A percentile compares a stretch with the other conserved stretches of the same genome.
Evolutionary conservation across 1,140 invertebrate genomes (phyloP).

Genomic region (Ostrea denselamellosa): DNA sequence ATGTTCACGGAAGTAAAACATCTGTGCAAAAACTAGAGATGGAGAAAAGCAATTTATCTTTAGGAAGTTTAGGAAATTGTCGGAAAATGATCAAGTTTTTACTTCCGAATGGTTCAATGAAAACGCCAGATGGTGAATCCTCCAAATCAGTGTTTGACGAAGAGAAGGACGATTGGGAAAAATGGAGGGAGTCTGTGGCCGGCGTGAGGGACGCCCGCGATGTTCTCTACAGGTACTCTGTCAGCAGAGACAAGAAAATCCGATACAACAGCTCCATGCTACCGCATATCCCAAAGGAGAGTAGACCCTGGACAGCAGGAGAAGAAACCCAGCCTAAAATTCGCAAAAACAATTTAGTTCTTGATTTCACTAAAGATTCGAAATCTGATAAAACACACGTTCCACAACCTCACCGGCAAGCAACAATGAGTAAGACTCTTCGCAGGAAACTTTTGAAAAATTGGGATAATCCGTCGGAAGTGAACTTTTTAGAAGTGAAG

Average conservation of each 20-base stretch:
- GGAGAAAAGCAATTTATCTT: neutral
- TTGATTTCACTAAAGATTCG: conserved; percentile 19
- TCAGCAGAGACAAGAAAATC: conserved; percentile 32
- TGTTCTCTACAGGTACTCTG: conserved; percentile 54
- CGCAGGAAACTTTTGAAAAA: conserved; percentile 30
- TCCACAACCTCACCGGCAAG: conserved; percentile 31
- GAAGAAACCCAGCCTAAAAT: conserved; percentile 19
- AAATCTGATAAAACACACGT: conserved; percentile 22
- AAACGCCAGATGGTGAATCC: conserved; percentile 14
- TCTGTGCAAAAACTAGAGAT: conserved; percentile 9
- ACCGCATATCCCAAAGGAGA: conserved; percentile 45
- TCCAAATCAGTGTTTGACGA: neutral
- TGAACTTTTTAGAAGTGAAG: conserved; percentile 44
- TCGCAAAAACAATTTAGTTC: conserved; percentile 44
- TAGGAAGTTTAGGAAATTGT: neutral
- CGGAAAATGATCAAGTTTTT: conserved; percentile 32
- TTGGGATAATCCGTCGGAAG: neutral
- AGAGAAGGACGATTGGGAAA: conserved; percentile 44
- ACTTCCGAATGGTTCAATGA: conserved; percentile 44
- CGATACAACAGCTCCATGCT: conserved; percentile 47
- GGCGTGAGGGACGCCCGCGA: conserved; percentile 49
- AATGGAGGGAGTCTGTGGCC: conserved; percentile 43
- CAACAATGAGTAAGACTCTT: neutral
- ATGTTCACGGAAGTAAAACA: neutral
- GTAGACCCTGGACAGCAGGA: conserved; percentile 38